A percentile compares a stretch with the other conserved stretches of the same genome.
These are phyloP conservation scores for Andricus grossulariae DNA, from an alignment of 1,140 invertebrate species.

Conservation along the genomic window DNA sequence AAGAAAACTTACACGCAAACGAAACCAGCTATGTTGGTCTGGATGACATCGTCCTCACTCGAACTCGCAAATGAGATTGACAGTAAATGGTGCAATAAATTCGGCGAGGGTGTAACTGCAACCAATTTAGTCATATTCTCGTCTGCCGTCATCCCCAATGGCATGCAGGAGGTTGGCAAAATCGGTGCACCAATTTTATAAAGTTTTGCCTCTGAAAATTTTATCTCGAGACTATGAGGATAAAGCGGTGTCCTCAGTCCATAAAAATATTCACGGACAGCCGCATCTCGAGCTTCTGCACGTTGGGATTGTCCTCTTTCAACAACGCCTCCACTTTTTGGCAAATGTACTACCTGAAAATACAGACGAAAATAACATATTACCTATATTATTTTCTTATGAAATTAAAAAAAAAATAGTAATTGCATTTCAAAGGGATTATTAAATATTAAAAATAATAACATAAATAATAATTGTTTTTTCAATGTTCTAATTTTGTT, in stretches of 20 bases:
- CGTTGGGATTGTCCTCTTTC: conserved; percentile 86
- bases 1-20: conserved; percentile 90
- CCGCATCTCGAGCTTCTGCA: conserved; percentile 85
- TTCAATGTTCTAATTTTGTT: too few species aligned
- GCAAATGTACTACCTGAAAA: conserved; percentile 85
- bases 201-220: conserved; percentile 90
- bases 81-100: conserved; percentile 91
- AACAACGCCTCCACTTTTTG: conserved; percentile 97
- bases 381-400: too few species aligned
- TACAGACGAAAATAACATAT: too few species aligned
- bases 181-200: conserved; percentile 96
- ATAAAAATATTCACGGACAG: conserved; percentile 97
- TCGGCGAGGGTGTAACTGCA: conserved; percentile 83
- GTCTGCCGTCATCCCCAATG: conserved; percentile 94
- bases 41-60: conserved; percentile 86
- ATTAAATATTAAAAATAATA: too few species aligned
- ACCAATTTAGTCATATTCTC: conserved; percentile 96
- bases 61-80: conserved; percentile 90
- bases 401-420: too few species aligned
- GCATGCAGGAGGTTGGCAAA: conserved; percentile 95
- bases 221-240: conserved; percentile 94
- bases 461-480: too few species aligned
- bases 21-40: conserved; percentile 93
- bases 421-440: too few species aligned
- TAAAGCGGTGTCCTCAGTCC: conserved; percentile 89